Conservation (phyloP, 2,797 vertebrate species). For the Cryptoprocta ferox region DNA sequence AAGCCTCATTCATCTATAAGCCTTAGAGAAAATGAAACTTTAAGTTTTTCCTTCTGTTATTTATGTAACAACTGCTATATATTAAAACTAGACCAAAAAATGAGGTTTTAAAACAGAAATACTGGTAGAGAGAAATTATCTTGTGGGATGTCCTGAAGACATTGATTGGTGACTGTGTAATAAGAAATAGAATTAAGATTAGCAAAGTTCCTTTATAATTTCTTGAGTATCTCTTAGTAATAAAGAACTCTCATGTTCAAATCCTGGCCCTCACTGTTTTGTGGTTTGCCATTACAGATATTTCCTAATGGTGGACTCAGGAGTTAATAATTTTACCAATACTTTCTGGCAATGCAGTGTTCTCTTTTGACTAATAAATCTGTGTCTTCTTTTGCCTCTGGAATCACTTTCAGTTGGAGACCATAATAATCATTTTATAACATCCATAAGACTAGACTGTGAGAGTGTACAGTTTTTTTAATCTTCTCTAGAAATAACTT, state of each 20-base stretch:
- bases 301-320: neutral
- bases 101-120: constrained; percentile 30
- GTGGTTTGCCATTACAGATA: neutral
- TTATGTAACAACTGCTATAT: constrained; percentile 45
- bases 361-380: constrained; percentile 34
- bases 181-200: neutral
- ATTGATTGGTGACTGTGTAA: neutral
- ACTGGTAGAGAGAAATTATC: neutral
- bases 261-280: neutral
- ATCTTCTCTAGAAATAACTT: constrained; percentile 1
- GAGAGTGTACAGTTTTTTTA: neutral
- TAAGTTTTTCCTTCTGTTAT: constrained; percentile 64
- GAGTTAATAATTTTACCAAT: neutral
- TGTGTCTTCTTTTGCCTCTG: neutral
- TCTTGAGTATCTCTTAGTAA: neutral
- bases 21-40: constrained; percentile 49
- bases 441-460: neutral
- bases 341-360: neutral
- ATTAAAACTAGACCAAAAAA: neutral
- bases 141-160: neutral
- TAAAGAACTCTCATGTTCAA: neutral
- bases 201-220: neutral
- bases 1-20: constrained; percentile 64
- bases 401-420: neutral
- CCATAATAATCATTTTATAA: neutral